Evolutionary conservation across 2,888 invertebrate species (phyloP), one percentile per base, ranked within the genome.

Genomic region (Dioctria rufipes): DNA sequence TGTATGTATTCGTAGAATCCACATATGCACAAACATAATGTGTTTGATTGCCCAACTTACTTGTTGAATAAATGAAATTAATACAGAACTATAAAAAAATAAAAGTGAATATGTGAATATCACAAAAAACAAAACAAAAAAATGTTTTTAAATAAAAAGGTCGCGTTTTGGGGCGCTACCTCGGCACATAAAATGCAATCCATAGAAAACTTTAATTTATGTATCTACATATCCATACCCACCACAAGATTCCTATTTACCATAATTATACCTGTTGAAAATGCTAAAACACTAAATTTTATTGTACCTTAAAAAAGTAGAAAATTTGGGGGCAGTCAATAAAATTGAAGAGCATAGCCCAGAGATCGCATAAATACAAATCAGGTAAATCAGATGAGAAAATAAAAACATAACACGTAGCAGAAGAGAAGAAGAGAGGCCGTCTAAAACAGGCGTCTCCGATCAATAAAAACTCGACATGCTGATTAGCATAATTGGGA

Each of bases 401-500:
- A 77, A 77, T 77, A 77, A 77, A 77, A 37, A 77, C 49, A 51
- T n/a, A 42, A 39, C 37, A 5, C 58, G 60, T 13, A 40, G 3
- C 42, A 66, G 66, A 11, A 66, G n/a, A 61, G n/a, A 13, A 2
- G 51, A 4, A 11, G 43, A 13, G 46, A 46, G 5, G 39, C 5
- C 13, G 66, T 42, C 9, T 43, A 43, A 43, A 42, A 66, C 9
- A 58, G 73, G 73, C 63, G 63, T 77, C 77, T 63, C 46, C 77
- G 77, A 77, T 77, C 77, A 77, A 77, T 77, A 77, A 77, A 63
- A 25, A 77, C 46, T 77, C 77, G 63, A 77, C 67, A 79, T 79
- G 67, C 66, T 79, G 67, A 79, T 79, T 79, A 79, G 79, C 79
- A 79, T 79, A 79, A 79, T 79, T 79, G 67, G 79, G 67, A 79